These are phyloP conservation scores for Phyllostomus discolor DNA, from an alignment of 2,113 vertebrate genomes.

Conservation along the genomic window DNA sequence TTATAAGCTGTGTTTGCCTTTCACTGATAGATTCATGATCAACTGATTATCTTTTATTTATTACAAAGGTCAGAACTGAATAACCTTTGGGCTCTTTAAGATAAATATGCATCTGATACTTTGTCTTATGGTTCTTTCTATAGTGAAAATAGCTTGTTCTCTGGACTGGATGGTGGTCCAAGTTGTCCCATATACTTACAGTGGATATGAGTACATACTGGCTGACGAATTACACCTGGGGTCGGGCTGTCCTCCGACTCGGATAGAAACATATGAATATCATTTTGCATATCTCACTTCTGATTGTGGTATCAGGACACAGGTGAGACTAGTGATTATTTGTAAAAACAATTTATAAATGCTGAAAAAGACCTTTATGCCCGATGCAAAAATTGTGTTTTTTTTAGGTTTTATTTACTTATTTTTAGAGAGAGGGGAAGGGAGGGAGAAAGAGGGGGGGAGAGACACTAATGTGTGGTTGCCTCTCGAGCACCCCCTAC, in stretches of 20 bases:
- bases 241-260: not conserved
- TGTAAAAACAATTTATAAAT: not conserved
- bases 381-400: not conserved
- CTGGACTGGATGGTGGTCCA: slow-evolving; percentile 14
- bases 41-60: not conserved
- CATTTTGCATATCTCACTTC: not conserved
- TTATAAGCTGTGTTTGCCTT: not conserved
- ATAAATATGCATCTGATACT: not conserved
- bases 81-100: not conserved
- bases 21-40: not conserved
- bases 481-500: no score
- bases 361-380: not conserved
- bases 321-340: not conserved
- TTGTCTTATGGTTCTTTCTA: not conserved
- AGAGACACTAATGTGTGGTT: no score
- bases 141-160: slow-evolving; percentile 18
- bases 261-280: not conserved
- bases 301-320: not conserved
- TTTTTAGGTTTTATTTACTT: not conserved
- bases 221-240: slow-evolving; percentile 43
- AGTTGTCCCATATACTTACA: accelerated
- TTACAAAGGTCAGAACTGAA: not conserved
- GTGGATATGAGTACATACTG: not conserved
- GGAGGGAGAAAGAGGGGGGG: no score
- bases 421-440: no score